Conservation (phyloP, 92 coral and sea anemone species). For the Actinernus sp. region DNA sequence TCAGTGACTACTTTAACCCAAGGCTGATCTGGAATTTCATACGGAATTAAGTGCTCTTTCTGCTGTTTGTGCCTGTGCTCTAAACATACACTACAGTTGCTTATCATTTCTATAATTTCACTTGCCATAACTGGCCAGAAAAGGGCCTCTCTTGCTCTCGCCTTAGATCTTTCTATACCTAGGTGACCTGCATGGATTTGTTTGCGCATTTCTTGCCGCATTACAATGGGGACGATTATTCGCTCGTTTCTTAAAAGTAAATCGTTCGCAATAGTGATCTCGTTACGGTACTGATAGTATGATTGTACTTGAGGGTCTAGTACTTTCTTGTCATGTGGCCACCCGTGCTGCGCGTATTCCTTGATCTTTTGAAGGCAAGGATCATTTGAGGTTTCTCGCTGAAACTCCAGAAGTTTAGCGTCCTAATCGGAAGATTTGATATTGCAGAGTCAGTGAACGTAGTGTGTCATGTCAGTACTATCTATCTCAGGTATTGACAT, state of each 20-base stretch:
- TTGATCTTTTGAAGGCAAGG: conserved; percentile 4
- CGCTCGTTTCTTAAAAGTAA: conserved; percentile 15
- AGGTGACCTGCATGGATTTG: conserved; percentile 36
- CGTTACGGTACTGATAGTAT: too few relatives aligned
- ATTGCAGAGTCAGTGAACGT: conserved; percentile 16
- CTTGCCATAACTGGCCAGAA: conserved; percentile 32
- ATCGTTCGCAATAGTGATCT: too few relatives aligned
- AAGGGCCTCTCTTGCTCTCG: conserved; percentile 13
- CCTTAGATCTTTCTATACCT: conserved; percentile 22
- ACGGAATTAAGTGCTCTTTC: conserved; percentile 1
- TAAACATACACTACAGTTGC: conserved; percentile 15
- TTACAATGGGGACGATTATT: conserved; percentile 7
- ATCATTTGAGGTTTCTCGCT: conserved; percentile 15
- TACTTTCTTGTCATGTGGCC: conserved; percentile 19
- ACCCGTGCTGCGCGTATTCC: conserved; percentile 2
- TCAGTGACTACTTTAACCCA: too few relatives aligned
- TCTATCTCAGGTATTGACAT: conserved; percentile 18
- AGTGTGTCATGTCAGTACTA: conserved; percentile 10
- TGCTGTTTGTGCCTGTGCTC: conserved; percentile 11
- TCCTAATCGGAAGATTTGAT: conserved; percentile 37
- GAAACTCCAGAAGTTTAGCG: conserved; percentile 28
- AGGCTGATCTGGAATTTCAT: conserved; percentile 2
- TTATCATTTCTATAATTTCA: conserved; percentile 16
- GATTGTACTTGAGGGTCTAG: conserved; percentile 7
- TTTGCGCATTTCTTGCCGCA: too few relatives aligned